These are phyloP conservation scores for Harpegnathos saltator DNA, from an alignment of 1,140 invertebrate genomes.

Conservation along the genomic window DNA sequence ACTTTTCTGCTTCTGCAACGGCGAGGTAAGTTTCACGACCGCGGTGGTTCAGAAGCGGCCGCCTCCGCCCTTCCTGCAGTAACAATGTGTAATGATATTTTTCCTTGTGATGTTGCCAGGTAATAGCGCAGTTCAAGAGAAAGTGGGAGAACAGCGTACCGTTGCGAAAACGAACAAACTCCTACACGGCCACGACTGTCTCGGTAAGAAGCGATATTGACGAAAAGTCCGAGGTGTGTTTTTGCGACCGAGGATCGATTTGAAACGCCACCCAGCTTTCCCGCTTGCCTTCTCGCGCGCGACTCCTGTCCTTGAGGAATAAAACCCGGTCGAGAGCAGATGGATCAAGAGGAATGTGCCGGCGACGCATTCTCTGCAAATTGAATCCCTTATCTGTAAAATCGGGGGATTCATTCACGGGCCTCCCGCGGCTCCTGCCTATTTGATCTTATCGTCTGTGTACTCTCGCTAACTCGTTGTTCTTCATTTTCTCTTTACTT, in stretches of 20 bases:
- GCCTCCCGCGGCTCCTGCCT: too few relatives aligned
- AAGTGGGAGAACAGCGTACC: constrained; percentile 91
- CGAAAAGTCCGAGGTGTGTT: constrained; percentile 5
- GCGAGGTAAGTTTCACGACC: constrained; percentile 89
- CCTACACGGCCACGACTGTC: constrained; percentile 93
- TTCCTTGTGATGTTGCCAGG: constrained; percentile 81
- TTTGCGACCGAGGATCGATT: constrained; percentile 1
- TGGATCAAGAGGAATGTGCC: constrained; percentile 9
- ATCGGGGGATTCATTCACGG: background rate
- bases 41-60: background rate
- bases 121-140: constrained; percentile 92
- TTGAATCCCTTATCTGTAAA: constrained; percentile 36
- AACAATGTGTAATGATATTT: constrained; percentile 51
- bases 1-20: constrained; percentile 98
- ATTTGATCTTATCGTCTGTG: background rate
- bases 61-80: background rate
- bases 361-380: background rate
- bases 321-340: background rate
- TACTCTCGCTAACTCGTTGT: background rate
- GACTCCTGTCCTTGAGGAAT: background rate
- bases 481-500: background rate
- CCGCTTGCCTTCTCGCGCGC: background rate
- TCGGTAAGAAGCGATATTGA: constrained; percentile 88
- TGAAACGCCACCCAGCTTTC: background rate
- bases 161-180: constrained; percentile 90